Conservation (phyloP, 2,797 vertebrate genomes). For the Monodelphis domestica region DNA sequence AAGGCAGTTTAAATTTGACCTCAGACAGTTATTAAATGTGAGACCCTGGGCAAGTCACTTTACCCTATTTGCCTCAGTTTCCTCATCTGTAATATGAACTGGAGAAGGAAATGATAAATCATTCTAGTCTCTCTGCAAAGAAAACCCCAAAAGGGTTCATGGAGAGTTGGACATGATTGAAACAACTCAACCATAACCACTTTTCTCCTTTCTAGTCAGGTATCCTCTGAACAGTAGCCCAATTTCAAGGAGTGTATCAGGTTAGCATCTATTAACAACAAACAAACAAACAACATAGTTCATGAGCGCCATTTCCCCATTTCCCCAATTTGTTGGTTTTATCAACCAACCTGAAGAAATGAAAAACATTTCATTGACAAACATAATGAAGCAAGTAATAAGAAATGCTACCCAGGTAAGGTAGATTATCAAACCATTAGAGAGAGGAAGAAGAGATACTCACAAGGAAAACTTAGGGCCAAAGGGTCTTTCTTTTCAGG, state of each 20-base stretch:
- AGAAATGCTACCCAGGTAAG: neutral
- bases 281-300: neutral
- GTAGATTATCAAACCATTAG: neutral
- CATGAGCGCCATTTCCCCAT: too few relatives aligned
- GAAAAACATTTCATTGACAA: neutral
- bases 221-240: neutral
- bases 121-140: neutral
- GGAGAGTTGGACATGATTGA: neutral
- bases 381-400: neutral
- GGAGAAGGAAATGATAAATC: neutral
- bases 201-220: neutral
- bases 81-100: neutral
- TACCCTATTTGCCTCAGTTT: neutral
- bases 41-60: neutral
- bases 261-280: neutral
- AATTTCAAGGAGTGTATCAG: neutral
- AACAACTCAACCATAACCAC: neutral
- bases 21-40: too few relatives aligned
- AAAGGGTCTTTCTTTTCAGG: neutral
- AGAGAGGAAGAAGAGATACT: neutral
- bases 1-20: neutral
- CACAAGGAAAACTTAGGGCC: neutral
- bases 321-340: neutral
- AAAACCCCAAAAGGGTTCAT: neutral
- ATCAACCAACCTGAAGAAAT: neutral